Conservation (phyloP, 2,797 vertebrate species). For the Lagocephalus sceleratus region DNA sequence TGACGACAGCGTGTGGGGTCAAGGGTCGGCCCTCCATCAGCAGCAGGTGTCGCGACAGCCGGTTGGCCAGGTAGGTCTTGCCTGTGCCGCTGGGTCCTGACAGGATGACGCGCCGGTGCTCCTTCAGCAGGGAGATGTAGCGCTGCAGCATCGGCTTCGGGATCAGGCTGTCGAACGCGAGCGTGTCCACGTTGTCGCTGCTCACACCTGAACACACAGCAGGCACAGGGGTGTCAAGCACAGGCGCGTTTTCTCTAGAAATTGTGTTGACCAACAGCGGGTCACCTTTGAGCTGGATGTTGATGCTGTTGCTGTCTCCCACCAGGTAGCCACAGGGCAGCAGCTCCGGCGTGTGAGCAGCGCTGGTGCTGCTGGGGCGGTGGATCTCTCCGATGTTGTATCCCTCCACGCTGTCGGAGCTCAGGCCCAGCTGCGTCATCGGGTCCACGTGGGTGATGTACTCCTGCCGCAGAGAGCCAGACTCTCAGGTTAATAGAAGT, state of each 20-base stretch:
- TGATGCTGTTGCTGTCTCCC: constrained; percentile 94
- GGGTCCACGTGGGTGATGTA: constrained; percentile 95
- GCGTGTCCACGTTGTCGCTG: constrained; percentile 84
- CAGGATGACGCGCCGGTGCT: constrained; percentile 91
- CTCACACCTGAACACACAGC: constrained; percentile 74
- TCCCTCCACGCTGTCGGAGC: constrained; percentile 89
- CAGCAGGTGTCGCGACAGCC: constrained; percentile 86
- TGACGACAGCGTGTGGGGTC: constrained; percentile 83
- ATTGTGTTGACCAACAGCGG: too few species aligned
- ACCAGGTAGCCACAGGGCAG: constrained; percentile 96
- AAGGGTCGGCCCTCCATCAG: constrained; percentile 82
- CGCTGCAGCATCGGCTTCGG: constrained; percentile 94
- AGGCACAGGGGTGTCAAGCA: not conserved
- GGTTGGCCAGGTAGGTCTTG: constrained; percentile 92
- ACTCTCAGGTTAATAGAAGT: not conserved
- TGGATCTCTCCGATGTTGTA: constrained; percentile 93
- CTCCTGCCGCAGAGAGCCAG: constrained; percentile 77
- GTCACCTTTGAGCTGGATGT: constrained; percentile 89
- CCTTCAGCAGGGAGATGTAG: constrained; percentile 88
- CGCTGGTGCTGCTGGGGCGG: constrained; percentile 67
- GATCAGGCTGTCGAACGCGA: constrained; percentile 92
- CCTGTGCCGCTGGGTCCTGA: constrained; percentile 95
- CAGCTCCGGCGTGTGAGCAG: constrained; percentile 85
- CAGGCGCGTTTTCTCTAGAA: not conserved
- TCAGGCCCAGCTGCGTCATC: constrained; percentile 87